Evolutionary conservation across 2,113 vertebrate genomes (phyloP).

Genomic region (Hyperopisus bebe): DNA sequence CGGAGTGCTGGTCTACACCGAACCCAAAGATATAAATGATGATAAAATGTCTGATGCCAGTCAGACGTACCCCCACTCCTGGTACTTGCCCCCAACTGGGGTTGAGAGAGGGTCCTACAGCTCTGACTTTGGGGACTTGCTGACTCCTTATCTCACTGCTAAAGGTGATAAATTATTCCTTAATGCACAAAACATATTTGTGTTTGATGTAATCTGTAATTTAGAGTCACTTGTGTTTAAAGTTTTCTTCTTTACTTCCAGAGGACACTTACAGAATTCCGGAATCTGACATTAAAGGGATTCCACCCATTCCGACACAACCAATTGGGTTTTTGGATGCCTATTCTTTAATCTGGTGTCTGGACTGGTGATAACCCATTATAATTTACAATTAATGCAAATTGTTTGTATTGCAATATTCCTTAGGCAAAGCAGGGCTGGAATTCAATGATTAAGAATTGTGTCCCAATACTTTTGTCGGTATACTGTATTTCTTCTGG

Average conservation of each 20-base stretch:
- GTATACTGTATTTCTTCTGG: neutral
- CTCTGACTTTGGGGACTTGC: conserved; percentile 62
- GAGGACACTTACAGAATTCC: conserved; percentile 65
- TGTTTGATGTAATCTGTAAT: neutral
- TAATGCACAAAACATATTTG: neutral
- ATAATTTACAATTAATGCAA: neutral
- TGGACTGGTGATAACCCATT: neutral
- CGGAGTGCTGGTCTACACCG: conserved; percentile 81
- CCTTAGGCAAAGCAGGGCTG: neutral
- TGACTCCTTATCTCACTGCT: conserved; percentile 78
- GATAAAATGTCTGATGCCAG: conserved; percentile 51
- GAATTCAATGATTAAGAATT: neutral
- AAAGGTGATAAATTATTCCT: conserved; percentile 41
- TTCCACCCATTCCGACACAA: conserved; percentile 76
- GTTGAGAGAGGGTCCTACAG: conserved; percentile 73
- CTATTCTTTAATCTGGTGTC: conserved; percentile 71
- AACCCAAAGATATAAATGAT: conserved; percentile 77
- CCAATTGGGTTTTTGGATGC: conserved; percentile 82
- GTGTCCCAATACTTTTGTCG: neutral
- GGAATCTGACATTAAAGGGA: conserved; percentile 46
- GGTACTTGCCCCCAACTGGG: conserved; percentile 73
- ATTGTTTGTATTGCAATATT: neutral
- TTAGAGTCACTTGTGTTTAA: neutral
- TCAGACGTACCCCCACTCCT: conserved; percentile 77
- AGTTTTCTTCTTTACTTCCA: conserved; percentile 30